Evolutionary conservation across 2,797 vertebrate species (phyloP), one percentile per base, ranked within the genome.

Genomic region (Mallotus villosus): DNA sequence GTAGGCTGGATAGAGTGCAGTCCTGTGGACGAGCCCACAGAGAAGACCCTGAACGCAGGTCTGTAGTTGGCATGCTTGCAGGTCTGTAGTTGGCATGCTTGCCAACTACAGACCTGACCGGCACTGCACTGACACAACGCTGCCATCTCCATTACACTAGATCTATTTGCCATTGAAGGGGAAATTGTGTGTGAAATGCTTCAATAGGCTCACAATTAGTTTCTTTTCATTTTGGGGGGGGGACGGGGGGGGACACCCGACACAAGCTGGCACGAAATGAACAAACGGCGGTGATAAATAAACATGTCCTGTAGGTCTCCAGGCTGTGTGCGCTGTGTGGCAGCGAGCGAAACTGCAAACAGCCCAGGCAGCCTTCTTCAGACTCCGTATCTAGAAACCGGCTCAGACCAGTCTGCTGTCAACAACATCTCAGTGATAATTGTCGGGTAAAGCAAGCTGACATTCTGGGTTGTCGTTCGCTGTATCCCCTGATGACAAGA

Each of bases 301-400:
- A 51, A 32, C 41, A 37, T 67, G 72, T 74, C 71, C 29, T 55
- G 68, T 60, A 70, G 58, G 70, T 74, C 79, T 76, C 85, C 80
- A 84, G 82, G 84, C 75, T 79, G 72, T 80, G 72, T 78, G 6
- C 37, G 11, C 37, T 41, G 37, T 41, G 37, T 12, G 37, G 37
- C 37, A 41, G 12, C 37, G 11, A 11, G 6, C 1, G 5, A 34
- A 34, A 5, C 32, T 34, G 32, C 32, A 34, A 34, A 34, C 32
- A 34, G 32, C 32, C 32, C 4, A 34, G 5, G 32, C 37, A 11
- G 8, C 1, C 24, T 9, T 25, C 12, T 24, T 3, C 5, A 61
- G 24, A 61, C 4, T 19, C 27, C 5, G 9, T 59, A n/a, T 4
- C 6, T 24, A 25, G 9, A 22, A n/a, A 17, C 53, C n/a, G 17